These are phyloP conservation scores for Dolichotis patagonum DNA, from an alignment of 2,113 vertebrate species.

Conservation along the genomic window DNA sequence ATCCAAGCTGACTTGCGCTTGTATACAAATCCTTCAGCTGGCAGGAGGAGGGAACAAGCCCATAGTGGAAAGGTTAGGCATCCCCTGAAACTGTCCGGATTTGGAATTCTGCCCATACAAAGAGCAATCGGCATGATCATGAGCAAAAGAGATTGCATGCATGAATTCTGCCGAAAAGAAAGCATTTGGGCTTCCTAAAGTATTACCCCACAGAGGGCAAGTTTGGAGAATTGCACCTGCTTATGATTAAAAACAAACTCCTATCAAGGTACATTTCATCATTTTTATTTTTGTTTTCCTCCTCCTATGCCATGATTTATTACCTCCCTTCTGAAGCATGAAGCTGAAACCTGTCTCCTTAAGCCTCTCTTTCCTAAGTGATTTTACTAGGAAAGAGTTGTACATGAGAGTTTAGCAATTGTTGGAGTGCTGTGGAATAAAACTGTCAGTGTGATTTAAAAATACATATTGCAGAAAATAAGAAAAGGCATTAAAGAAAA, in stretches of 20 bases:
- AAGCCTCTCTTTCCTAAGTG: constrained; percentile 60
- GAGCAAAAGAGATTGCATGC: background rate
- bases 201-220: background rate
- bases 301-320: constrained; percentile 56
- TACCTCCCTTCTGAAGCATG: constrained; percentile 22
- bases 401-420: constrained; percentile 53
- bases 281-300: constrained; percentile 72
- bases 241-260: constrained; percentile 67
- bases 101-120: background rate
- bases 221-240: constrained; percentile 61
- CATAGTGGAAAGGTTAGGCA: background rate
- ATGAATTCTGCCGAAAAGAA: background rate
- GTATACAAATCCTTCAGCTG: constrained; percentile 50
- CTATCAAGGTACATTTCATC: constrained; percentile 63
- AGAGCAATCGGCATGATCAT: background rate
- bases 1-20: constrained; percentile 32
- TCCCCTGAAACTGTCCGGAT: background rate
- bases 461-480: constrained; percentile 71
- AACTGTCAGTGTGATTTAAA: constrained; percentile 73
- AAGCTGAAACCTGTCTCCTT: constrained; percentile 63
- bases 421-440: constrained; percentile 53
- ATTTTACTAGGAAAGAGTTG: constrained; percentile 38
- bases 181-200: background rate
- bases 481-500: constrained; percentile 46
- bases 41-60: constrained; percentile 11